phyloP scores from a whole-genome alignment of 2,113 vertebrate species.

The Corvus cornix region DNA sequence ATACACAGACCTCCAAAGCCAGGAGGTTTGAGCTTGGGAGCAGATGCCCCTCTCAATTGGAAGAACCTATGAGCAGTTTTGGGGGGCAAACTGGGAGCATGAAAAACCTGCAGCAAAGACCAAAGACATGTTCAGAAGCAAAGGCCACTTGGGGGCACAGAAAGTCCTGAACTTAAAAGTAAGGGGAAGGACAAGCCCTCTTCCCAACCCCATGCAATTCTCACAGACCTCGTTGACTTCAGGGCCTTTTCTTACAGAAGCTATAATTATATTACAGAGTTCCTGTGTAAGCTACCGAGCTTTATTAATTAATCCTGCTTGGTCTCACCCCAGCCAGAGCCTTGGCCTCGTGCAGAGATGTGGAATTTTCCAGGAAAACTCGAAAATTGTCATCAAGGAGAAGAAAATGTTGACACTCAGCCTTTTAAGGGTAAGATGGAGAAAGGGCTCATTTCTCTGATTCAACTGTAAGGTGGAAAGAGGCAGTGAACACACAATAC shows the following conservation, averaged over 20 bases:
- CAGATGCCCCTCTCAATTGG: neutral
- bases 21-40: neutral
- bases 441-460: neutral
- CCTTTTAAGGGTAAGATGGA: neutral
- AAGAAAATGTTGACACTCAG: conserved; percentile 15
- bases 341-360: conserved; percentile 74
- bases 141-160: neutral
- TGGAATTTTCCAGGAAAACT: conserved; percentile 94
- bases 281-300: conserved; percentile 73
- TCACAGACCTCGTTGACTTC: conserved; percentile 75
- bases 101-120: neutral
- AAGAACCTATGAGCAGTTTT: neutral
- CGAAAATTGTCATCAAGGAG: conserved; percentile 73
- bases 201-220: conserved; percentile 72
- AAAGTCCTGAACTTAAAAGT: neutral
- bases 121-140: neutral
- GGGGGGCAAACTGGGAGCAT: neutral
- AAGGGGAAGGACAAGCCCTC: neutral
- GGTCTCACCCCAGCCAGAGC: neutral
- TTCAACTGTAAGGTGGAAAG: neutral
- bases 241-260: conserved; percentile 82
- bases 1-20: rapidly evolving
- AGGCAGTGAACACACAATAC: neutral
- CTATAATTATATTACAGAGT: conserved; percentile 80
- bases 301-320: conserved; percentile 78